Percentiles rank a stretch among this genome's conserved stretches.
These are phyloP conservation scores for Cacoxenus indagator DNA, from an alignment of 2,888 invertebrate species.

Conservation along the genomic window DNA sequence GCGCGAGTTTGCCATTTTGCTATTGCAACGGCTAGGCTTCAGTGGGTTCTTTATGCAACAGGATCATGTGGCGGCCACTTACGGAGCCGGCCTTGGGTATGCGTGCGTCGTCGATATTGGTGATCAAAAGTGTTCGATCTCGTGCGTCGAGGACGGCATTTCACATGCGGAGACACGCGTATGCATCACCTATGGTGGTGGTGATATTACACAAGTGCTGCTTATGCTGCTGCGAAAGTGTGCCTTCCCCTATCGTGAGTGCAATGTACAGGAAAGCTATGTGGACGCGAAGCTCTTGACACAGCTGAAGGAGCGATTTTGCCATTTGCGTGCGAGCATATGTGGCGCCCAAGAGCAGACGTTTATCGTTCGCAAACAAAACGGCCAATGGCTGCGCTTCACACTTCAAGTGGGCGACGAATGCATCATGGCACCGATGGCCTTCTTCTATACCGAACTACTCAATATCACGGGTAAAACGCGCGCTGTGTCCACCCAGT, in stretches of 20 bases:
- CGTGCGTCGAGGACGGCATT: constrained; percentile 96
- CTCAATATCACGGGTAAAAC: constrained; percentile 85
- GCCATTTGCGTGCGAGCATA: constrained; percentile 90
- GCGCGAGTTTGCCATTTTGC: constrained; percentile 84
- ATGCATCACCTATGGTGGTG: constrained; percentile 89
- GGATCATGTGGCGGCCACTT: constrained; percentile 89
- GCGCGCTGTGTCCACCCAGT: constrained; percentile 76
- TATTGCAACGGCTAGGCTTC: constrained; percentile 87
- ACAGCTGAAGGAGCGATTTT: constrained; percentile 89
- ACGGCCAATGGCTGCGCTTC: constrained; percentile 78
- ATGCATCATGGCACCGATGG: constrained; percentile 90
- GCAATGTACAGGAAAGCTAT: constrained; percentile 78
- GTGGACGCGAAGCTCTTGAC: constrained; percentile 85
- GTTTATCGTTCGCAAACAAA: constrained; percentile 75
- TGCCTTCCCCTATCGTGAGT: constrained; percentile 89
- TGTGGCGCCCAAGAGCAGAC: constrained; percentile 90
- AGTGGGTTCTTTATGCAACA: constrained; percentile 76
- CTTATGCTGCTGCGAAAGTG: constrained; percentile 90
- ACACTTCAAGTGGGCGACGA: constrained; percentile 90
- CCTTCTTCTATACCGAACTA: constrained; percentile 89
- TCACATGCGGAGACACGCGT: constrained; percentile 89
- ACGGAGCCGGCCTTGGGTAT: constrained; percentile 85
- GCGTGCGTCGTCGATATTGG: constrained; percentile 97
- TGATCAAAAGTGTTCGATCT: constrained; percentile 94
- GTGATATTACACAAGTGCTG: constrained; percentile 91